These are phyloP conservation scores for Apoda limacodes DNA, from an alignment of 2,888 invertebrate genomes.

Conservation along the genomic window DNA sequence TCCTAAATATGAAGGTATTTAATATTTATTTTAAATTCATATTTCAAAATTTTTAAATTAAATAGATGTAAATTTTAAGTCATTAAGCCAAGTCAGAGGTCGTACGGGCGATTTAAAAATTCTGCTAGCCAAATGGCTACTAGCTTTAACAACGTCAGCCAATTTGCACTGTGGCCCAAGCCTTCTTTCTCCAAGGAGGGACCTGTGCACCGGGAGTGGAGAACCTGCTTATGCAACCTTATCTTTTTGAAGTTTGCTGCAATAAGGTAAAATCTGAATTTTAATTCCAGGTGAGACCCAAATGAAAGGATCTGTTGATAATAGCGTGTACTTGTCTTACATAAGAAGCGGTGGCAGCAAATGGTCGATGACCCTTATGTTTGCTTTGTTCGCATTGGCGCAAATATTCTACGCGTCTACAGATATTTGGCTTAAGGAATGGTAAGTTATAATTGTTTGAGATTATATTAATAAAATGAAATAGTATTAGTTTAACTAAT, in stretches of 20 bases:
- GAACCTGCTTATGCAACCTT: not conserved
- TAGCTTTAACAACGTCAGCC: too few relatives aligned
- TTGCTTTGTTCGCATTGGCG: constrained; percentile 60
- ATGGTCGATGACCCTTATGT: constrained; percentile 55
- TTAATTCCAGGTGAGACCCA: constrained; percentile 53
- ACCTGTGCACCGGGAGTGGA: too few relatives aligned
- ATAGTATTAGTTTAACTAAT: too few relatives aligned
- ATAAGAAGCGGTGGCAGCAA: constrained; percentile 68
- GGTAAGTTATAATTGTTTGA: constrained; percentile 33
- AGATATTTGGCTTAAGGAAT: constrained; percentile 73
- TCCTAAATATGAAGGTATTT: constrained; percentile 49
- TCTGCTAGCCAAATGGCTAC: too few relatives aligned
- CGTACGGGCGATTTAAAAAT: too few relatives aligned
- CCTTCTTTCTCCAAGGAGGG: too few relatives aligned
- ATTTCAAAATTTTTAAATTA: not conserved
- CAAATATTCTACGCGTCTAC: constrained; percentile 72
- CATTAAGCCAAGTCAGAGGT: too few relatives aligned
- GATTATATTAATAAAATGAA: not conserved
- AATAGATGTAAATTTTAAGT: not conserved
- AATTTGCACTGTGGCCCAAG: too few relatives aligned
- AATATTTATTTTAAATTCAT: not conserved
- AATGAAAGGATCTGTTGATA: constrained; percentile 53
- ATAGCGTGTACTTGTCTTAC: constrained; percentile 62
- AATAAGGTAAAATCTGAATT: too few relatives aligned
- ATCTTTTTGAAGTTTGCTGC: not conserved